Evolutionary conservation across 2,113 vertebrate genomes (phyloP).

Genomic region (Rhinogobius similis): DNA sequence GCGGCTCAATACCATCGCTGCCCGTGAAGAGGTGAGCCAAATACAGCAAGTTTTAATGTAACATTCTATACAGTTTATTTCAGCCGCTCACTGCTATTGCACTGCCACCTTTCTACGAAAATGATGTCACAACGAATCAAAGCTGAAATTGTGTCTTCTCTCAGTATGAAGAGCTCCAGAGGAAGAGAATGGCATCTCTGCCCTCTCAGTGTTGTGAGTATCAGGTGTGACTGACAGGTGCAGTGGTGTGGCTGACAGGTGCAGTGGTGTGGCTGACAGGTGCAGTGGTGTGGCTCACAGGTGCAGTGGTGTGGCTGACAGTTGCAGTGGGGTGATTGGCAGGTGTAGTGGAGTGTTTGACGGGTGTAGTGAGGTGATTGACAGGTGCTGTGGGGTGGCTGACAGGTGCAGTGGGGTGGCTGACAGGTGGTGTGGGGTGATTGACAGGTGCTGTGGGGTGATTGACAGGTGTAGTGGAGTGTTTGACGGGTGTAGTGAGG

Average conservation of each 20-base stretch:
- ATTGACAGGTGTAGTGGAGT: too few species aligned
- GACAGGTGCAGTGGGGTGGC: too few species aligned
- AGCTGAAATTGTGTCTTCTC: constrained; percentile 72
- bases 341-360: background rate
- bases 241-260: too few species aligned
- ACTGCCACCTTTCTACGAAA: background rate
- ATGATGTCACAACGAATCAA: background rate
- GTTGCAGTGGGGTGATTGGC: background rate
- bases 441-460: background rate
- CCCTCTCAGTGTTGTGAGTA: constrained; percentile 97
- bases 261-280: too few species aligned
- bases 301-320: too few species aligned
- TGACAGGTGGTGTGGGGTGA: background rate
- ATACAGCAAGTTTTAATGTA: background rate
- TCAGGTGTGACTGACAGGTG: too few species aligned
- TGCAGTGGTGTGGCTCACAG: too few species aligned
- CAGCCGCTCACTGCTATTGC: too few species aligned
- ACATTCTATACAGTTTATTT: too few species aligned
- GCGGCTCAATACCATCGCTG: constrained; percentile 85
- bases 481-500: too few species aligned
- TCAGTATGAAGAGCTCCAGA: constrained; percentile 79
- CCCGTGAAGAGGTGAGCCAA: constrained; percentile 82
- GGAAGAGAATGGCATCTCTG: constrained; percentile 79
- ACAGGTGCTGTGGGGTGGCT: background rate
- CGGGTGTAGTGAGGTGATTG: background rate